Conservation (phyloP, 2,797 vertebrate genomes). For the Kryptopterus vitreolus region DNA sequence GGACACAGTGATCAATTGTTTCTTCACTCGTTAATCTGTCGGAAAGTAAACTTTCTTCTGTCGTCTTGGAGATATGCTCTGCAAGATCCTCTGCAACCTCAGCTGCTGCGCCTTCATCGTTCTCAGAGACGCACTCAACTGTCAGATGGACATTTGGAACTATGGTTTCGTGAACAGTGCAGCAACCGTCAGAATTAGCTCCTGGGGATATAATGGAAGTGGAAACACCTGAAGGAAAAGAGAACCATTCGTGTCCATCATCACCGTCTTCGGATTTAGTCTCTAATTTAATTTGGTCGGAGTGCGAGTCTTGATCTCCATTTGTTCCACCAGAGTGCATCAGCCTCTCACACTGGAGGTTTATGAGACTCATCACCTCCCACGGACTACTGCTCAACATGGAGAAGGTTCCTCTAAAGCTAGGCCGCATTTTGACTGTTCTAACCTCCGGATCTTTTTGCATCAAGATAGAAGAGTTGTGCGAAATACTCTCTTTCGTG, state of each 20-base stretch:
- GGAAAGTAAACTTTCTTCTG: slow-evolving; percentile 2
- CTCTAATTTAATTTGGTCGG: neutral
- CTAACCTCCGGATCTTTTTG: slow-evolving; percentile 41
- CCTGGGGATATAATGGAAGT: neutral
- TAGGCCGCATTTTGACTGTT: slow-evolving; percentile 25
- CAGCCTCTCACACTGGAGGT: slow-evolving; percentile 73
- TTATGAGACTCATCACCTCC: slow-evolving; percentile 76
- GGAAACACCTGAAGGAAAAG: neutral
- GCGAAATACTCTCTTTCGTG: neutral
- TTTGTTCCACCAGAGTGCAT: slow-evolving; percentile 53
- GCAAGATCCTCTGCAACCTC: slow-evolving; percentile 27
- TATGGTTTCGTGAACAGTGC: neutral
- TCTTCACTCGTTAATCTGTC: slow-evolving; percentile 7
- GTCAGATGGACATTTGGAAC: neutral
- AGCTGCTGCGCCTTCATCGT: neutral
- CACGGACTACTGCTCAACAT: slow-evolving; percentile 62
- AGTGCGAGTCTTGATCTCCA: slow-evolving; percentile 19
- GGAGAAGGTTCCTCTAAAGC: slow-evolving; percentile 33
- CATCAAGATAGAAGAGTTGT: slow-evolving; percentile 25
- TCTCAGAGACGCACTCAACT: neutral
- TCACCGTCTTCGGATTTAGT: neutral
- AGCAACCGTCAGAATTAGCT: slow-evolving; percentile 7
- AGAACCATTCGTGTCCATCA: neutral
- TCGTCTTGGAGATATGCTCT: slow-evolving; percentile 37
- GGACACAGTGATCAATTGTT: neutral